Evolutionary conservation across 2,888 invertebrate genomes (phyloP).

Genomic region (Erebia palarica): DNA sequence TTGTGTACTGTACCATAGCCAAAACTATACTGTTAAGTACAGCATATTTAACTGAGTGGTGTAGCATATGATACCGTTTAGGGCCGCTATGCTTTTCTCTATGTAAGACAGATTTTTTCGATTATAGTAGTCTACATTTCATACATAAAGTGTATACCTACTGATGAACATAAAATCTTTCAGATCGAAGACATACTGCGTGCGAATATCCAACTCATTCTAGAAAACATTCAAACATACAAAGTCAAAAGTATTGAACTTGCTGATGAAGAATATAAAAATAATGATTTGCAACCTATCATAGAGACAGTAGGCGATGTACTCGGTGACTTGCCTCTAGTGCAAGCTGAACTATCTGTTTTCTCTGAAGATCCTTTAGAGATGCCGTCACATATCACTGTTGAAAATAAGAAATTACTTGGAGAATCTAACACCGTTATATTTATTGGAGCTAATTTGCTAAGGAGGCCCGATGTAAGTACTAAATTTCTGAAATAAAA

Average conservation of each 20-base stretch:
- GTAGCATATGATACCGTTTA: neutral
- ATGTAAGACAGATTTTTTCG: neutral
- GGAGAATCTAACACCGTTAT: slow-evolving; percentile 77
- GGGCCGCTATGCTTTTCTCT: neutral
- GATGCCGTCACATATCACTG: slow-evolving; percentile 75
- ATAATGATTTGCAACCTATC: slow-evolving; percentile 71
- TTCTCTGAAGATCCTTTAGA: slow-evolving; percentile 76
- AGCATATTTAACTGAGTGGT: too few species aligned
- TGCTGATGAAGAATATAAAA: slow-evolving; percentile 76
- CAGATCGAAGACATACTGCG: slow-evolving; percentile 81
- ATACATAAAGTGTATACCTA: neutral
- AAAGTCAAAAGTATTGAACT: slow-evolving; percentile 84
- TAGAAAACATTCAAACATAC: slow-evolving; percentile 86
- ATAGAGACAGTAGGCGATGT: slow-evolving; percentile 81
- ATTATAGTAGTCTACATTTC: neutral
- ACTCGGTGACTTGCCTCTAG: slow-evolving; percentile 86
- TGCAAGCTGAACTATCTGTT: slow-evolving; percentile 85
- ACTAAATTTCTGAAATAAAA: neutral
- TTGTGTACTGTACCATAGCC: too few species aligned
- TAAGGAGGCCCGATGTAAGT: slow-evolving; percentile 75
- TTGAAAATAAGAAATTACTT: slow-evolving; percentile 84
- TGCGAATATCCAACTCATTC: slow-evolving; percentile 85
- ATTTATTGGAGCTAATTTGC: slow-evolving; percentile 77
- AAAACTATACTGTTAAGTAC: too few species aligned
- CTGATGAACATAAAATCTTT: neutral